Evolutionary conservation across 2,113 vertebrate species (phyloP), one percentile per base, ranked within the genome.

Genomic region (Oxygymnocypris stewartii): DNA sequence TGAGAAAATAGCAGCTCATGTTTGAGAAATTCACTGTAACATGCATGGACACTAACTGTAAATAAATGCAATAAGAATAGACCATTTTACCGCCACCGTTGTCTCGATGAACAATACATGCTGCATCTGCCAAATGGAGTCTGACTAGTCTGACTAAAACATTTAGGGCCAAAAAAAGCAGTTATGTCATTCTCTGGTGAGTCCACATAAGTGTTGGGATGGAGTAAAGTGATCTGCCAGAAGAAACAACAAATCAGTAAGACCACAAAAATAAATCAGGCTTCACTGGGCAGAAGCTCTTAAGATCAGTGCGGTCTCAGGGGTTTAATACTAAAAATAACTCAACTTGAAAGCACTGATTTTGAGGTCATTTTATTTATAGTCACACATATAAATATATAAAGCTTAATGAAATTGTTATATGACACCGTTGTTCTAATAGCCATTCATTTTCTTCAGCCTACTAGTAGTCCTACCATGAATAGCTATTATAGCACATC

Each of bases 131-230:
- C 25, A 71, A 65, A 82, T 82, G 59, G 78, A 74, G 69, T 88
- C 83, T 81, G 78, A 73, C 76, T 78, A 82, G 61, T 69, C 78
- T 67, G 78, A 85, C 67, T 76, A 77, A 88, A 76, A 67, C 69
- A 82, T 78, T 85, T 57, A 77, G 47, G 13, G 47, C 14, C 54
- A 67, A 47, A 44, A 77, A 67, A 77, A 76, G 65, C 37, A 71
- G 67, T 85, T 61, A 88, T 76, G 14, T 83, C 35, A 74, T 69
- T 16, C 59, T 49, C 76, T 40, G 75, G 67, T 80, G 78, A 81
- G 77, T 79, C 37, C 16, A 11, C 47, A 49, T 3, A 51, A 59
- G 35, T 65, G 57, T 49, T 11, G 47, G 84, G 40, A 57, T 49
- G 54, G 44, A 75, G 73, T 47, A 77, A 61, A 85, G 51, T 49